Evolutionary conservation across 2,113 vertebrate species (phyloP), one percentile per base, ranked within the genome.

Genomic region (Emydocephalus ijimae): DNA sequence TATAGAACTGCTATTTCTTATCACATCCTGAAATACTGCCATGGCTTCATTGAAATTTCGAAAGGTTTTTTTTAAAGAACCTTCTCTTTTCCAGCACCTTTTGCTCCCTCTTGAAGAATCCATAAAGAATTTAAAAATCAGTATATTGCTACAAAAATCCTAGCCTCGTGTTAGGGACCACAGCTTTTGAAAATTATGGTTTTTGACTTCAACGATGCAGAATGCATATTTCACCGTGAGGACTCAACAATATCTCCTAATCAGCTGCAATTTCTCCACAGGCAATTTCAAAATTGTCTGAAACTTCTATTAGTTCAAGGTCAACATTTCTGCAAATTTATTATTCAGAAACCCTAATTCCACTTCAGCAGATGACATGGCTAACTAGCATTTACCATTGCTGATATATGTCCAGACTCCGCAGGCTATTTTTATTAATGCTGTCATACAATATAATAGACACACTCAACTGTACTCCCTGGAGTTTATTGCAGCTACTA

Each of bases 71-170:
- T 69, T n/a, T 95, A n/a, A 39, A 92, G 94, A 95, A 93, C 52
- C 29, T 52, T 45, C 29, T 52, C 39, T 29, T 93, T 94, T 92
- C 74, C 88, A 92, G 9, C 55, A 6, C 43, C 85, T 93, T 4
- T 34, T 43, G 74, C 12, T 26, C 45, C 3, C 50, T 55, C 39
- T 56, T 21, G 14, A 24, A 21, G 87, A 26, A 92, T 29, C 85
- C 57, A 18, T 91, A 91, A 92, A 87, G 56, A 50, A 92, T 54
- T 94, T 93, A 39, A 94, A 94, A 96, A 93, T n/a, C 93, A 95
- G 92, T 91, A 92, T 74, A 92, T 74, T 88, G 45, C 43, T n/a
- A 61, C 45, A 93, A 59, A 94, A 34, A 87, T 21, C 64, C 91
- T 90, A 24, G 1, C 26, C 21, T 48, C 94, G 64, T 89, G 52